A percentile compares a stretch with the other conserved stretches of the same genome.
Evolutionary conservation across 2,888 invertebrate genomes (phyloP).

Genomic region (Mimas tiliae): DNA sequence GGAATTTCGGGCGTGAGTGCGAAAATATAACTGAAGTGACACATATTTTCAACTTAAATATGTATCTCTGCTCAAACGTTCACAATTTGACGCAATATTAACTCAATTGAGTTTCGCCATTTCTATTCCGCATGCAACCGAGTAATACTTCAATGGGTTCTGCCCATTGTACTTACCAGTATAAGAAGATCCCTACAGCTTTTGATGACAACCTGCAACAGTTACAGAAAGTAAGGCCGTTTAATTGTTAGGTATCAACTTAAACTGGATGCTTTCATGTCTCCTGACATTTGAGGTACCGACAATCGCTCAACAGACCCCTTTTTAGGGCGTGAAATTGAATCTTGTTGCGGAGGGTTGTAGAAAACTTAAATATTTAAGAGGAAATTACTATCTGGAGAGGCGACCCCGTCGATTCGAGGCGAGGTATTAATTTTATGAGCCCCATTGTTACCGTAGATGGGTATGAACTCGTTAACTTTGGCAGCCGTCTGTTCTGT

Average conservation of each 20-base stretch:
- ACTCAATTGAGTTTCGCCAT: constrained; percentile 74
- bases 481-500: constrained; percentile 71
- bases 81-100: constrained; percentile 79
- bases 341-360: constrained; percentile 82
- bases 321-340: constrained; percentile 83
- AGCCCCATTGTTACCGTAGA: constrained; percentile 71
- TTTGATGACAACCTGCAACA: constrained; percentile 43
- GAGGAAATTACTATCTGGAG: constrained; percentile 76
- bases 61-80: constrained; percentile 59
- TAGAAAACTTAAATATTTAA: constrained; percentile 83
- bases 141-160: constrained; percentile 74
- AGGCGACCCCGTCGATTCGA: constrained; percentile 66
- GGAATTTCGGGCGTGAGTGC: too few relatives aligned
- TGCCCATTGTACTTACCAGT: constrained; percentile 56
- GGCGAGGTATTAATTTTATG: constrained; percentile 83
- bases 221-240: constrained; percentile 45
- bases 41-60: constrained; percentile 46
- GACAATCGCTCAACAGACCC: constrained; percentile 73
- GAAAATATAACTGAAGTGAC: not conserved
- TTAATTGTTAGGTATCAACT: constrained; percentile 59
- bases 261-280: constrained; percentile 67
- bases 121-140: constrained; percentile 75
- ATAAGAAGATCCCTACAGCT: constrained; percentile 55
- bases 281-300: constrained; percentile 77
- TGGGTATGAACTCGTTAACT: constrained; percentile 78